Evolutionary conservation across 2,113 vertebrate genomes (phyloP), one percentile per base, ranked within the genome.

Genomic region (Puntigrus tetrazona): DNA sequence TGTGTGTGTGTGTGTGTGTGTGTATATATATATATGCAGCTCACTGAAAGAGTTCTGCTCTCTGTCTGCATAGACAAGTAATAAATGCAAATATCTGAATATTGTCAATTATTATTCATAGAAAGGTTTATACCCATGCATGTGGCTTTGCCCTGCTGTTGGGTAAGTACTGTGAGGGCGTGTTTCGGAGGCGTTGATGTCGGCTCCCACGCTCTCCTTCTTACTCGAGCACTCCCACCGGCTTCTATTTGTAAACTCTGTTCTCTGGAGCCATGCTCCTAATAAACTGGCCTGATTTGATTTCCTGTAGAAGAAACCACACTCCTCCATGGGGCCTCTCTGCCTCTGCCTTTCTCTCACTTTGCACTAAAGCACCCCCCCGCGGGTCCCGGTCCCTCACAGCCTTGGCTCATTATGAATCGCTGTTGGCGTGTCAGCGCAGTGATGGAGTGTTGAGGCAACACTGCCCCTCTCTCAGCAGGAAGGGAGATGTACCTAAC

Each of bases 231-330:
- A 69, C 82, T 87, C 84, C 88, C 84, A 86, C 86, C 81, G 89
- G 77, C 89, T 87, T 78, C 59, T 88, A 85, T 89, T 87, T 81
- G 87, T 85, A 84, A 89, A 89, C 36, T 63, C 74, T 79, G 81
- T 87, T 90, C 91, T 78, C 80, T 89, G 84, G 88, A 87, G 76
- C 75, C 52, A 34, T 81, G 72, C 72, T 87, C 69, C 82, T 77
- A 73, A 82, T 81, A 82, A 87, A 87, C 84, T 85, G 86, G 82
- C 87, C 86, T 87, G 47, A 88, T 90, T 91, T 87, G 78, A 90
- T 91, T 91, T 92, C 87, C 87, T 87, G 82, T 8, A 34, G 86
- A 87, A 88, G 79, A 80, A 89, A 84, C 27, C 57, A 67, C 87
- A 85, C 84, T 91, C 52, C 81, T 89, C 84, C 52, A 45, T 72